Base-by-base conservation (phyloP, 2,113 vertebrate species). In the Ahaetulla prasina region DNA sequence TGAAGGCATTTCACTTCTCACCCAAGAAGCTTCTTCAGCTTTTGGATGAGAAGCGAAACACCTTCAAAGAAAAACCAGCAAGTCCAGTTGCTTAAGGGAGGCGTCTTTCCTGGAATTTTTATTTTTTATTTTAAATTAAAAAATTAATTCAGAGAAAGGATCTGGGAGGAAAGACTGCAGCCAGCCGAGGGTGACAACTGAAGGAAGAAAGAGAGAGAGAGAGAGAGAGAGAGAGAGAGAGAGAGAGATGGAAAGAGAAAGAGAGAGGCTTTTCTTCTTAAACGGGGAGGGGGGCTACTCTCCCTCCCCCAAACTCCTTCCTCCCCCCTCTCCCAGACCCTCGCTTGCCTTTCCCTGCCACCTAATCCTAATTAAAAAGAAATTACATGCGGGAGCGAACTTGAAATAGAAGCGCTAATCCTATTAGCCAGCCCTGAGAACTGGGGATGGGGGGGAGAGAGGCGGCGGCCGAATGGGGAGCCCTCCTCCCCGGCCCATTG, bases 301-400 rank as follows among this genome's bases (percentile, higher is more conserved):
- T n/a, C 20, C 1, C 52, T 22, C 14, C 20, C 8, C n/a, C n/a
- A n/a, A 50, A 8, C 53, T 27, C 8, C 22, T 20, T 20, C 7
- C 1, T 8, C 5, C 18, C 8, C 1, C 22, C 18, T n/a, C 53
- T 9, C 57, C 18, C 0, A 27, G 2, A 8, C 94, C 95, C 94
- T 90, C 25, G 57, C 89, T 95, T 95, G 94, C 94, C 93, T 96
- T 96, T 95, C 95, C 96, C 93, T 94, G 94, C 95, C 93, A 95
- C 95, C 96, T 97, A 98, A 98, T 98, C 97, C 97, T 97, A 97
- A 98, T 98, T 98, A 98, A 98, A 98, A 98, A 97, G 97, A 97
- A 97, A 98, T 98, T 96, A 98, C 98, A 97, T 97, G 97, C 96
- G 94, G 96, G 90, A 96, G 94, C 95, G 97, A 97, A 97, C 94